Base-by-base conservation (phyloP, 2,797 vertebrate species). In the Euthynnus affinis region DNA sequence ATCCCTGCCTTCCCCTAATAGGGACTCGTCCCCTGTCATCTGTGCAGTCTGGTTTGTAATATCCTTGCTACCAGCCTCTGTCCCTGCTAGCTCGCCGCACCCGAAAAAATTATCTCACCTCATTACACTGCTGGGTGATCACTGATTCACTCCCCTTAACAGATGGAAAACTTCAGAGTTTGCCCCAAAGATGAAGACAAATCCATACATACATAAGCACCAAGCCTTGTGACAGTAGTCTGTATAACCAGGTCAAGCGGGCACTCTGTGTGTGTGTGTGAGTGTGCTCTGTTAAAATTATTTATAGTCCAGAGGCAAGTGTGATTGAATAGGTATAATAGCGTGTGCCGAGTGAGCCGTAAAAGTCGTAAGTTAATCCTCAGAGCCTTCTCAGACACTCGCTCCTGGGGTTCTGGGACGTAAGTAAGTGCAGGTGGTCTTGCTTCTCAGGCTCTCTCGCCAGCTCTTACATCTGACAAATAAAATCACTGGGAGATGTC, bases 391-490 rank as follows among this genome's bases (percentile, higher is more conserved):
- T 87, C 85, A 81, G 89, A 88, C 89, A 78, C 87, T 86, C 79
- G 68, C 82, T 88, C 81, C 85, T 66, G 88, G 85, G 85, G 89
- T 89, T 86, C 88, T 88, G 82, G 84, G 85, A 80, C 55, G 20
- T 94, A 94, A 94, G 92, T 93, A 83, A 92, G 84, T 89, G 90
- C 95, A 95, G 92, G 93, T 95, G 93, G 93, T 93, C 92, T 87
- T 34, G 25, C 80, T 81, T 85, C 61, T 87, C 78, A 81, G 79
- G 53, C 32, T 57, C 83, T n/a, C 51, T 75, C 0, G 29, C 74
- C 80, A 82, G 78, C 80, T 80, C 71, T 81, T 65, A 73, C 75
- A 67, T 85, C 88, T 90, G 87, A 92, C 85, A 87, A 87, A 89
- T 89, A 84, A 87, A 92, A 90, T 78, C 82, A 55, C 87, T 52